Conservation (phyloP, 2,797 vertebrate species). For the Molossus molossus region DNA sequence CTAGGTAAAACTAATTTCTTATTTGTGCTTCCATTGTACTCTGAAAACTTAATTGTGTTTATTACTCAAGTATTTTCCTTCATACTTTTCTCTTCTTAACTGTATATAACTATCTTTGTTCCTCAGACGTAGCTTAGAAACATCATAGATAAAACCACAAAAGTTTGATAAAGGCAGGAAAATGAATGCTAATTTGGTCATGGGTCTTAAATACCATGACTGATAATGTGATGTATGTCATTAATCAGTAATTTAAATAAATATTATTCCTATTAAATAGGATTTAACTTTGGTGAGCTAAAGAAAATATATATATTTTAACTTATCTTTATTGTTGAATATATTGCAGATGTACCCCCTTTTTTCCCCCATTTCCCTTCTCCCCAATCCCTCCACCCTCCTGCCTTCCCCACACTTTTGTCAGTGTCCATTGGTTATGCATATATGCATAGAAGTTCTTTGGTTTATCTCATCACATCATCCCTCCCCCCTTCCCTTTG, state of each 20-base stretch:
- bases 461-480: too few species aligned
- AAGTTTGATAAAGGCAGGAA: not conserved
- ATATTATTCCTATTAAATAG: not conserved
- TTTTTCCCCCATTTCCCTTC: too few species aligned
- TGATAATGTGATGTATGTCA: not conserved
- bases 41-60: not conserved
- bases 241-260: constrained; percentile 37
- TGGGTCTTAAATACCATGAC: not conserved
- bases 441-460: too few species aligned
- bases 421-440: too few species aligned
- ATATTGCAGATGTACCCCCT: too few species aligned
- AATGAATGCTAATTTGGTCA: constrained; percentile 48
- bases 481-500: too few species aligned
- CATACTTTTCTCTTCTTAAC: not conserved
- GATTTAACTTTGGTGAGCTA: not conserved
- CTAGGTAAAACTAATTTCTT: not conserved
- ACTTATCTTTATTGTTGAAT: not conserved
- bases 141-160: not conserved
- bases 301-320: not conserved
- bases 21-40: not conserved
- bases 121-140: not conserved
- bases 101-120: not conserved
- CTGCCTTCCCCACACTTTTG: too few species aligned
- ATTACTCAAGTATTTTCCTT: not conserved
- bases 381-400: too few species aligned